Conservation (phyloP, 2,113 vertebrate genomes). For the Sinocyclocheilus rhinocerous region DNA sequence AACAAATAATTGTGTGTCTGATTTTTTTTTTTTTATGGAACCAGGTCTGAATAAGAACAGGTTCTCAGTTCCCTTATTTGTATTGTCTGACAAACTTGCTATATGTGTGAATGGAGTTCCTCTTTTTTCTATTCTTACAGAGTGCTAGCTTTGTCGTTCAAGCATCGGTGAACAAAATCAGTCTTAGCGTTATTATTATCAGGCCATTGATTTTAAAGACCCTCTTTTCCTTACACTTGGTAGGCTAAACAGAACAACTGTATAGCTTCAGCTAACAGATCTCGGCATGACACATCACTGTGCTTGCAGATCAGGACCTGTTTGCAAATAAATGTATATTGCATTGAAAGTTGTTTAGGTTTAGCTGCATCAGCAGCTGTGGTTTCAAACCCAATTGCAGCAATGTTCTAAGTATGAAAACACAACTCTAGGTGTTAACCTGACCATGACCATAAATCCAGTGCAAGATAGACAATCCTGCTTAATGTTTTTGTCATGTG, state of each 20-base stretch:
- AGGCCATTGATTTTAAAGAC: conserved; percentile 36
- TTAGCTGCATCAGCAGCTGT: background rate
- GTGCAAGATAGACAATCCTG: background rate
- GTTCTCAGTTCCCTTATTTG: background rate
- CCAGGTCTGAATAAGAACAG: background rate
- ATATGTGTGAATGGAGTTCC: background rate
- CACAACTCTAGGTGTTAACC: background rate
- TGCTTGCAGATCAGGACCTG: conserved; percentile 11
- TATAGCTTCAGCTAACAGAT: background rate
- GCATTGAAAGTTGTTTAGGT: background rate
- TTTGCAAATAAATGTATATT: background rate
- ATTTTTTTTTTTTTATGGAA: background rate
- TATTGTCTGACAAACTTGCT: background rate
- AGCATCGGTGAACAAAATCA: conserved; percentile 5
- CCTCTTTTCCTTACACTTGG: background rate
- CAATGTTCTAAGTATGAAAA: background rate
- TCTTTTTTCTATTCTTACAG: background rate
- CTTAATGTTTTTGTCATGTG: conserved; percentile 28
- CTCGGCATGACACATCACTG: background rate
- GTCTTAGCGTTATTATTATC: background rate
- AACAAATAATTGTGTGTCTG: no score
- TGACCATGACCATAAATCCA: conserved; percentile 11
- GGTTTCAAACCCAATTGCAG: background rate
- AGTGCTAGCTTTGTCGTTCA: background rate
- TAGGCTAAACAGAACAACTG: conserved; percentile 1